Percentiles rank a stretch among this genome's conserved stretches.
phyloP scores from a whole-genome alignment of 2,113 vertebrate species.

The Pteruthius melanotis region DNA sequence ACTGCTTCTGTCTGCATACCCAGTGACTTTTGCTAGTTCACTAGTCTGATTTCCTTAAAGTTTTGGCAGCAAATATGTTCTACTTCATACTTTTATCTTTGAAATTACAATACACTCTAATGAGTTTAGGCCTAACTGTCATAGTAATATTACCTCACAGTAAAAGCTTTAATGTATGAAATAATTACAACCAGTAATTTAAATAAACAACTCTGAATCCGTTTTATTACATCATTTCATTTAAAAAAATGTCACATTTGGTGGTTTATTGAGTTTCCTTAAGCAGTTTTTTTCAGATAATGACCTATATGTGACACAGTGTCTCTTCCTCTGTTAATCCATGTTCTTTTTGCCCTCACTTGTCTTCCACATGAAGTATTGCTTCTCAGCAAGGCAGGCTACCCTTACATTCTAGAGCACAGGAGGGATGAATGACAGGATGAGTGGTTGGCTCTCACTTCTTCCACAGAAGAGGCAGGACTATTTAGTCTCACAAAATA shows the following conservation, averaged over 20 bases:
- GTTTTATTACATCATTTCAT: not conserved
- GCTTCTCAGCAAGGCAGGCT: not conserved
- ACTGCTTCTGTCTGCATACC: not conserved
- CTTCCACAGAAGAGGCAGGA: not conserved
- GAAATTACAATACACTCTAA: not conserved
- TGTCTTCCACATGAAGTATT: not conserved
- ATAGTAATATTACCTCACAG: not conserved
- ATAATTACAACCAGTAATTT: not conserved
- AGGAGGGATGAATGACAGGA: not conserved
- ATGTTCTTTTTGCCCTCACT: not conserved
- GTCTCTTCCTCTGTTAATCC: not conserved
- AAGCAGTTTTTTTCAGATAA: not conserved
- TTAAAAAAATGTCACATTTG: not conserved
- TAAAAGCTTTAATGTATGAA: not conserved
- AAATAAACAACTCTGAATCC: not conserved
- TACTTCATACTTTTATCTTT: not conserved
- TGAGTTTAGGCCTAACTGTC: not conserved
- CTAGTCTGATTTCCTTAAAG: not conserved
- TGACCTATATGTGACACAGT: not conserved
- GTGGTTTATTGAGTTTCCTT: not conserved
- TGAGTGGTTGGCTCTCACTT: not conserved
- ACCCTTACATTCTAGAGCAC: not conserved
- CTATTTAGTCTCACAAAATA: not conserved
- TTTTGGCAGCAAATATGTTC: not conserved
- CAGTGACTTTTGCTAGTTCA: not conserved